phyloP scores from a whole-genome alignment of 2,888 invertebrate genomes.

The Hydriomena furcata region DNA sequence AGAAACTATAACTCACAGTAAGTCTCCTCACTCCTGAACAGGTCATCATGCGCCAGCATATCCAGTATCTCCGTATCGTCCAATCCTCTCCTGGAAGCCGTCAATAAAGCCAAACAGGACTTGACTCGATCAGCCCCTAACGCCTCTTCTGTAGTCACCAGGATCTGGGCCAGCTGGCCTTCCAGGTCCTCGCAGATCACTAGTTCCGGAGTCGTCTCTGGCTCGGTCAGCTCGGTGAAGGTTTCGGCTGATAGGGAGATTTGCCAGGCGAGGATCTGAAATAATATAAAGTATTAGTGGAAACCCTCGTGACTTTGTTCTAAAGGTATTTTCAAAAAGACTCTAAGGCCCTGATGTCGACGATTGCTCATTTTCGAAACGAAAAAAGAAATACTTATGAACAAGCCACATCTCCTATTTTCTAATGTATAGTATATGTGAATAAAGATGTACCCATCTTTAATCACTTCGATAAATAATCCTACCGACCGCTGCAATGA shows the following conservation, averaged over 20 bases:
- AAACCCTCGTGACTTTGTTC: too few relatives aligned
- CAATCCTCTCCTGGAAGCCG: constrained; percentile 90
- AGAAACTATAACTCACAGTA: constrained; percentile 76
- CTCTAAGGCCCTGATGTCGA: too few relatives aligned
- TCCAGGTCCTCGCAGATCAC: constrained; percentile 72
- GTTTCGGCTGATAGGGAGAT: constrained; percentile 78
- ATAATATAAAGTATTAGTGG: not conserved
- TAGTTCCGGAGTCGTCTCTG: constrained; percentile 65
- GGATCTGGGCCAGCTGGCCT: constrained; percentile 86
- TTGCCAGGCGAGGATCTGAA: constrained; percentile 79
- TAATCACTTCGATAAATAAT: too few relatives aligned
- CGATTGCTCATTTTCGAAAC: too few relatives aligned
- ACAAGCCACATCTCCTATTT: too few relatives aligned
- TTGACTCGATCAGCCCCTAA: constrained; percentile 86
- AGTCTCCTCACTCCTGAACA: constrained; percentile 85
- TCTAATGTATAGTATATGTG: too few relatives aligned
- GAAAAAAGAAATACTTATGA: too few relatives aligned
- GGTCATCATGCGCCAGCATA: constrained; percentile 85
- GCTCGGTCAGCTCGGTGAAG: constrained; percentile 69
- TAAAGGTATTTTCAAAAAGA: too few relatives aligned
- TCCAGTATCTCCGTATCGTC: constrained; percentile 92
- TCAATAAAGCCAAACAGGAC: constrained; percentile 87
- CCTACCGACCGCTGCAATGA: too few relatives aligned
- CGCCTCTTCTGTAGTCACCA: constrained; percentile 87
- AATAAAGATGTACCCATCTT: too few relatives aligned